phyloP scores from a whole-genome alignment of 1,140 invertebrate genomes.

The Bombus balteatus region DNA sequence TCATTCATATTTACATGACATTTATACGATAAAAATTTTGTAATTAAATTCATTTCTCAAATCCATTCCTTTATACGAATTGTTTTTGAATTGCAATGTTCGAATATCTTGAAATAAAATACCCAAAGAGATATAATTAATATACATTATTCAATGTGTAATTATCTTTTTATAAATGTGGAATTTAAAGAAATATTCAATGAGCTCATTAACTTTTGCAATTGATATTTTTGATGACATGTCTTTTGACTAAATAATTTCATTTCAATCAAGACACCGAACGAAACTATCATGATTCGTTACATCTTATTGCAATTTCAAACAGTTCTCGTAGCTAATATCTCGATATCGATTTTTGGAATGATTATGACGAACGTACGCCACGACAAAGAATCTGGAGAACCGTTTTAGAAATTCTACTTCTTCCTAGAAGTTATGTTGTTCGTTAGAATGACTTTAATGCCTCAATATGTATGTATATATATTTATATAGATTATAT shows the following conservation, averaged over 20 bases:
- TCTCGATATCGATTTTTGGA: neutral
- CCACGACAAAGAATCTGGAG: constrained; percentile 22
- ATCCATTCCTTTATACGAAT: too few species aligned
- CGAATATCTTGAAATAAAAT: too few species aligned
- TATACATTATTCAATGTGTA: too few species aligned
- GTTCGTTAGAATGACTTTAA: neutral
- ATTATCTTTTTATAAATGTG: too few species aligned
- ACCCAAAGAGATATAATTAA: too few species aligned
- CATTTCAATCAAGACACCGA: neutral
- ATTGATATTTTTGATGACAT: too few species aligned
- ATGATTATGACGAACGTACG: constrained; percentile 46
- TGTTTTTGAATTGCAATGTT: too few species aligned
- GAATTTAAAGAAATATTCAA: too few species aligned
- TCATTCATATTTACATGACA: too few species aligned
- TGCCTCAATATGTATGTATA: neutral
- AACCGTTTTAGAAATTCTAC: constrained; percentile 6
- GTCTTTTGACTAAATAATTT: neutral
- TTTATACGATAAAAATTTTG: too few species aligned
- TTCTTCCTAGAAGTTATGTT: neutral
- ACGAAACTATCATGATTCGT: neutral
- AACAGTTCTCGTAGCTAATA: neutral
- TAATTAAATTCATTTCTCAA: too few species aligned
- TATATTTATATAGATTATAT: neutral
- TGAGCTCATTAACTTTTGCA: too few species aligned
- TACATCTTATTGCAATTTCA: neutral